These are phyloP conservation scores for Todiramphus saurophagus DNA, from an alignment of 2,113 vertebrate genomes.

Conservation along the genomic window DNA sequence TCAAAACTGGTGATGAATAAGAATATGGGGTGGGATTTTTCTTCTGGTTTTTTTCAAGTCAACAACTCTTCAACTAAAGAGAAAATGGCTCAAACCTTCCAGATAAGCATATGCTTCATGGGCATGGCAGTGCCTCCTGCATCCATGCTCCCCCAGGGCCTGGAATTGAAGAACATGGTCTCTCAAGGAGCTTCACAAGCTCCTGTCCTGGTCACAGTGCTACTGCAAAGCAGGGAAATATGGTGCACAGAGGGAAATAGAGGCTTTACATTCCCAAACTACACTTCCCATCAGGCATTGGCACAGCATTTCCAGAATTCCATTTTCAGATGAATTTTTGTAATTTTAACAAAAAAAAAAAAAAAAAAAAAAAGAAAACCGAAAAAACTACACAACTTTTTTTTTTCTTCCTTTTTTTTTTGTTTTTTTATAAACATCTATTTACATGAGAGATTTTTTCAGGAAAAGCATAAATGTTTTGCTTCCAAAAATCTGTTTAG, in stretches of 20 bases:
- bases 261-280: neutral
- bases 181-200: neutral
- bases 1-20: neutral
- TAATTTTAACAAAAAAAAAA: neutral
- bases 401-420: no score
- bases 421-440: neutral
- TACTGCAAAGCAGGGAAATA: neutral
- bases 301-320: neutral
- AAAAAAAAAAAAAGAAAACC: no score
- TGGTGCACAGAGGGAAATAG: rapidly evolving
- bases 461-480: neutral
- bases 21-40: neutral
- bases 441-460: neutral
- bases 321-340: neutral
- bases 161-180: neutral
- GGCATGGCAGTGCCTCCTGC: rapidly evolving
- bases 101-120: neutral
- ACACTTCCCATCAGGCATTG: neutral
- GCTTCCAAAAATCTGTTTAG: neutral
- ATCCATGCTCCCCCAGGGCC: rapidly evolving
- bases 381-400: no score
- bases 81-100: neutral
- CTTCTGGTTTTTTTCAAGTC: neutral
- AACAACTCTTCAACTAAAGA: neutral
- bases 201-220: neutral